phyloP scores from a whole-genome alignment of 1,140 invertebrate species.

The Drosophila hydei region DNA sequence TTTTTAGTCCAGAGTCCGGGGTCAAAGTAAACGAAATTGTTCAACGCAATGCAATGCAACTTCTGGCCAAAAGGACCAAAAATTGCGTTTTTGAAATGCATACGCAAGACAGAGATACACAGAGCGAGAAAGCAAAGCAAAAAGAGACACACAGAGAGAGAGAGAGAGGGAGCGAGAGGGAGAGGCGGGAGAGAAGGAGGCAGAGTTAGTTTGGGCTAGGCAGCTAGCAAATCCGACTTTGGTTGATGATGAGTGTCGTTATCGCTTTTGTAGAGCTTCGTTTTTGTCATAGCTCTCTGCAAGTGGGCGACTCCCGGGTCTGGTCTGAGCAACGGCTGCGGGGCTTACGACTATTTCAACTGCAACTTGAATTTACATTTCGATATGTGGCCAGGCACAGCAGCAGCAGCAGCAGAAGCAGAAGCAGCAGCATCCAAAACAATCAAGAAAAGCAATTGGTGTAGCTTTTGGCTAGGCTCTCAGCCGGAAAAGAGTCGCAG shows the following conservation, averaged over 20 bases:
- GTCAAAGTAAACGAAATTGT: slow-evolving; percentile 56
- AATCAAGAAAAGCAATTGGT: slow-evolving; percentile 81
- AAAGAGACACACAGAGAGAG: neutral
- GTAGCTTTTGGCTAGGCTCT: slow-evolving; percentile 27
- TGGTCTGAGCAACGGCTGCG: neutral
- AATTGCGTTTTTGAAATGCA: slow-evolving; percentile 79
- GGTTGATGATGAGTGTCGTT: slow-evolving; percentile 82
- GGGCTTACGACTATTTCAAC: slow-evolving; percentile 52
- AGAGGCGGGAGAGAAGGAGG: neutral
- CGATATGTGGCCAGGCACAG: slow-evolving; percentile 64
- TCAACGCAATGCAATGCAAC: slow-evolving; percentile 50
- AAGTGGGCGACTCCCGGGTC: slow-evolving; percentile 1
- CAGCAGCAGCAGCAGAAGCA: slow-evolving; percentile 24
- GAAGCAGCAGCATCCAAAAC: slow-evolving; percentile 51
- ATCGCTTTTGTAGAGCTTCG: slow-evolving; percentile 77
- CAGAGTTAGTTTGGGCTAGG: slow-evolving; percentile 34
- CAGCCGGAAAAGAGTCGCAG: slow-evolving; percentile 53
- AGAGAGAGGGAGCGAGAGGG: neutral
- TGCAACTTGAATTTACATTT: slow-evolving; percentile 78
- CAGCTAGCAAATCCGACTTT: slow-evolving; percentile 73
- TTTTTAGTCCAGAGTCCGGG: slow-evolving; percentile 29
- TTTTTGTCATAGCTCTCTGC: slow-evolving; percentile 50
- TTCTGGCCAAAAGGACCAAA: slow-evolving; percentile 64
- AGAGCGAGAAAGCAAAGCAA: neutral
- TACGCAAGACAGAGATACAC: slow-evolving; percentile 4